Evolutionary conservation across 2,797 vertebrate species (phyloP).

Genomic region (Malacoraja senta): DNA sequence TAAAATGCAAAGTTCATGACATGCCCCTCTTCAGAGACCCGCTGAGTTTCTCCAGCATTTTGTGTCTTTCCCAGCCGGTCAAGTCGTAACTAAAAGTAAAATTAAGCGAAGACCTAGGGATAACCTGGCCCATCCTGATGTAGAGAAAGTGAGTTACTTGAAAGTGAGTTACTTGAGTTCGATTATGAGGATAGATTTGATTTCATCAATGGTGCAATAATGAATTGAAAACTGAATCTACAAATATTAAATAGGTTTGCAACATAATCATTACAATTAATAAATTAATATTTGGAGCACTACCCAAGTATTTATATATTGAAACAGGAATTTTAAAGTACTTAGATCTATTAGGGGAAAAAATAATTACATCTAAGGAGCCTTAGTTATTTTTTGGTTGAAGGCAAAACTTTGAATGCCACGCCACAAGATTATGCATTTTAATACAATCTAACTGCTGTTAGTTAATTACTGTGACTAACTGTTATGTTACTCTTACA

Average conservation of each 20-base stretch:
- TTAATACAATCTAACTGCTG: neutral
- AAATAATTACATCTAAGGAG: neutral
- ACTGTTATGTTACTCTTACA: neutral
- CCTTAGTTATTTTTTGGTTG: neutral
- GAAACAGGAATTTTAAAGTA: neutral
- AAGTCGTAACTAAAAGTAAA: too few relatives aligned
- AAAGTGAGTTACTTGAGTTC: neutral
- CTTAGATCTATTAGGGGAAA: neutral
- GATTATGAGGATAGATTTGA: neutral
- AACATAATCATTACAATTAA: neutral
- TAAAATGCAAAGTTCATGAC: too few relatives aligned
- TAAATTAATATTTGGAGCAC: neutral
- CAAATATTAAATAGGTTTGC: neutral
- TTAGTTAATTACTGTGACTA: slow-evolving; percentile 1
- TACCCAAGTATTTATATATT: neutral
- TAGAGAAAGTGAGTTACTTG: neutral
- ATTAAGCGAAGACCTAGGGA: too few relatives aligned
- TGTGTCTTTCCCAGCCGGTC: too few relatives aligned
- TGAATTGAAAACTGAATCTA: neutral
- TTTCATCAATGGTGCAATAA: neutral
- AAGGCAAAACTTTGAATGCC: neutral
- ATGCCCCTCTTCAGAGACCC: too few relatives aligned
- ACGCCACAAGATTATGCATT: neutral
- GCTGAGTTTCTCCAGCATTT: too few relatives aligned
- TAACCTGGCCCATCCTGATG: too few relatives aligned